Base-by-base conservation (phyloP, 2,888 invertebrate species). In the Nasonovia ribisnigri region DNA sequence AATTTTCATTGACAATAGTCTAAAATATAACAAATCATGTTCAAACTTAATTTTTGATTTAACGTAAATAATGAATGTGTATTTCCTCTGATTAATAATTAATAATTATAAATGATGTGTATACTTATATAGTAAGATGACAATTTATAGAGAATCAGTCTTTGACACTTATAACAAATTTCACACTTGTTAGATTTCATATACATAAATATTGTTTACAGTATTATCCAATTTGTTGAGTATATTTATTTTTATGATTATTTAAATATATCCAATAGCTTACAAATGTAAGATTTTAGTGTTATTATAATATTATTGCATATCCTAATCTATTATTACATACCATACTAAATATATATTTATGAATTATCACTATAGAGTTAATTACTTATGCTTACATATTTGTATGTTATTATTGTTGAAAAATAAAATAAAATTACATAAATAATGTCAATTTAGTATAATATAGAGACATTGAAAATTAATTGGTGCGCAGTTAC, bases 341-440 rank as follows among this genome's bases (percentile, higher is more conserved):
- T 92, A 88, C 51, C 88, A 51, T 92, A 88, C n/a, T 88, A 92
- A 77, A 88, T 92, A 88, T 43, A 77, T 88, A 51, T 54, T 88
- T 92, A 92, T 92, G 24, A 88, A 92, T 77, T 92, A 92, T 88
- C 77, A 92, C n/a, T 88, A 88, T 92, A 92, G 88, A 92, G 43
- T 77, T 87, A 88, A 77, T 88, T 92, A 92, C 16, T 88, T 92
- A 92, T 92, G 92, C 92, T 92, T 92, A 92, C 13, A 92, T 88
- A 51, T 46, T 87, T 26, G 11, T 88, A 51, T 88, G n/a, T 92
- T 88, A 88, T 92, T 88, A 88, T 77, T 92, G 87, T 77, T 92
- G 77, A 46, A 46, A 46, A 46, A 46, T 46, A 46, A 92, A 88
- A 77, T 77, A n/a, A 77, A 88, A 88, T 92, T 54, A 60, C 36